Percentiles rank a stretch among this genome's conserved stretches.
Evolutionary conservation across 2,113 vertebrate genomes (phyloP).

Genomic region (Cichladusa arquata): DNA sequence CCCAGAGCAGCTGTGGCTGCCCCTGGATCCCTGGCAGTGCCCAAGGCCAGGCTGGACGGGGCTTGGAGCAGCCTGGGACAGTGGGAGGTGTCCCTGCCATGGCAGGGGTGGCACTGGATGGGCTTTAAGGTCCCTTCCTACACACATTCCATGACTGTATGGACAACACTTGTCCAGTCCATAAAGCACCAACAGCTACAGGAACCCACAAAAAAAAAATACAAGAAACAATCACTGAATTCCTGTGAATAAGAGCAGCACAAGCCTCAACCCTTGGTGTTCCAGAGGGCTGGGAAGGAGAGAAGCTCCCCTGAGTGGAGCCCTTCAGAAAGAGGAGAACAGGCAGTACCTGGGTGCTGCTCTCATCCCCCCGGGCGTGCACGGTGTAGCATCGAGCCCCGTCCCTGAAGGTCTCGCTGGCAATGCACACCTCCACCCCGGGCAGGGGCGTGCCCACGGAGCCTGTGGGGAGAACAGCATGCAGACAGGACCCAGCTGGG

Average conservation of each 20-base stretch:
- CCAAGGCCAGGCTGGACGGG: rapidly evolving
- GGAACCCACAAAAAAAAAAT: neutral
- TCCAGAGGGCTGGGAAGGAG: neutral
- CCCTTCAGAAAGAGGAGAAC: rapidly evolving
- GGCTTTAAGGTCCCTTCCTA: neutral
- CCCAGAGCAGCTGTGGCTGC: neutral
- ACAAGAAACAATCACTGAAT: neutral
- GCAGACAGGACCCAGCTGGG: too few species aligned
- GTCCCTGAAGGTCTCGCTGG: slow-evolving; percentile 60
- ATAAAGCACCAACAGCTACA: rapidly evolving
- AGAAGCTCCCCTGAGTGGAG: neutral
- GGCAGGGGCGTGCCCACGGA: slow-evolving; percentile 90
- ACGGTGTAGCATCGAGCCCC: slow-evolving; percentile 32
- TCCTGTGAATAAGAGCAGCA: neutral
- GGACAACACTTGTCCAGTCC: neutral
- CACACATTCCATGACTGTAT: neutral
- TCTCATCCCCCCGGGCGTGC: slow-evolving; percentile 81
- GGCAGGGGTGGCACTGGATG: too few species aligned
- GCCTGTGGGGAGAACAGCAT: slow-evolving; percentile 66
- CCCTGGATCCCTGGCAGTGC: neutral
- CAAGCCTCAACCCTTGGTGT: neutral
- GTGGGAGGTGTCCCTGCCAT: neutral
- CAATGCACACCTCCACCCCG: slow-evolving; percentile 81
- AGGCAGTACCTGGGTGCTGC: slow-evolving; percentile 75
- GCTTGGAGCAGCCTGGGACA: rapidly evolving